Evolutionary conservation across 30 jellyfish, hydroid and myxozoan species (phyloP), one percentile per base, ranked within the genome.

Genomic region (Cassiopea andromeda): DNA sequence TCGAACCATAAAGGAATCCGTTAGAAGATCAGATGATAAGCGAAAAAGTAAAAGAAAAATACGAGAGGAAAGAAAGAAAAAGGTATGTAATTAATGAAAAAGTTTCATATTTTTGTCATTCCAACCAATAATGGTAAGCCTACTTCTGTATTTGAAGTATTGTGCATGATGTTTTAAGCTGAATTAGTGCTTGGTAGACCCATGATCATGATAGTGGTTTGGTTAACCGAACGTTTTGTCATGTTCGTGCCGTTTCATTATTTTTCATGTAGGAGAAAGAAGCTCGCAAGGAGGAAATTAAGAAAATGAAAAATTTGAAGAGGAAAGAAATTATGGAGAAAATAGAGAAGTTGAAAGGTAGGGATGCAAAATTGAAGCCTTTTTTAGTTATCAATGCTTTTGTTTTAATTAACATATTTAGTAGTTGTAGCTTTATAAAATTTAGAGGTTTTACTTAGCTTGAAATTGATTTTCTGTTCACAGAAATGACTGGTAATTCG

Each of bases 401-500:
- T 27, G 38, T 27, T 27, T 27, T 27, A 27, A 27, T 27, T 27
- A 27, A 27, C 38, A 27, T 27, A 27, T 27, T 27, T 27, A 27
- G 38, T 27, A 27, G 38, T 27, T 27, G 38, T 0, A 27, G 38
- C 38, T 27, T 27, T 27, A 27, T 27, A 27, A 27, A 27, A 27
- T 27, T 27, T 27, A 27, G 38, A 27, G 38, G 38, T 27, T 0
- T 27, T 27, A 27, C 38, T 27, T 27, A 27, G 38, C 38, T 27
- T 27, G 38, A 27, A 27, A 27, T 27, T 27, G 38, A 27, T 27
- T 27, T 27, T 45, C 66, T 68, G 45, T 19, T 8, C 60, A 46
- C 77, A 91, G 99, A 96, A 88, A 96, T 96, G 1, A 96, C 99
- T 83, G 99, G 99, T 16, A 96, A 96, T 77, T 47, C 91, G 7